These are phyloP conservation scores for Anaspis maculata DNA, from an alignment of 2,888 invertebrate genomes.

Conservation along the genomic window DNA sequence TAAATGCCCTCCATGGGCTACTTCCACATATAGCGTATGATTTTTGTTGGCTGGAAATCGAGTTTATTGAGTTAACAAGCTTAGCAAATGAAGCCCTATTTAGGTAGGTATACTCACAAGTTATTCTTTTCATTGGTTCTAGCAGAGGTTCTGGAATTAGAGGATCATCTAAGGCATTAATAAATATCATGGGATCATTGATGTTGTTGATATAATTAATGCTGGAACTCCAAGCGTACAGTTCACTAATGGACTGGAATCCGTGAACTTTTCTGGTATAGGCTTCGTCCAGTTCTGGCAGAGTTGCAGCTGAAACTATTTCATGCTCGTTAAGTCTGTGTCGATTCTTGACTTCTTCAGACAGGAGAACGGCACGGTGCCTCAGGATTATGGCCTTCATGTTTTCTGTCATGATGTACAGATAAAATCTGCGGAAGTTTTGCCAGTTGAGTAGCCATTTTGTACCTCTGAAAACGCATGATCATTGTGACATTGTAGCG, in stretches of 20 bases:
- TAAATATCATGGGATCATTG: slow-evolving; percentile 78
- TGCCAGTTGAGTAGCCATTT: slow-evolving; percentile 79
- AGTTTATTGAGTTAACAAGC: not conserved
- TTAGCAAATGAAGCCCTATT: not conserved
- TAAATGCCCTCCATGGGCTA: slow-evolving; percentile 89
- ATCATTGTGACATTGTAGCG: not conserved
- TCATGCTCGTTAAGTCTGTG: slow-evolving; percentile 68
- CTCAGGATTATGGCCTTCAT: slow-evolving; percentile 80
- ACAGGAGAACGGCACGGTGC: slow-evolving; percentile 69
- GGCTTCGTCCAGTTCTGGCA: slow-evolving; percentile 82
- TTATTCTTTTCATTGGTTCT: slow-evolving; percentile 62
- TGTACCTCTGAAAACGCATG: slow-evolving; percentile 69
- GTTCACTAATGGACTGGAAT: slow-evolving; percentile 66
- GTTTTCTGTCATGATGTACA: slow-evolving; percentile 90
- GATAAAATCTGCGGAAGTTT: slow-evolving; percentile 80
- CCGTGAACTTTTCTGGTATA: slow-evolving; percentile 76
- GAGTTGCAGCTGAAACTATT: slow-evolving; percentile 78
- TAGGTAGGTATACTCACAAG: too few relatives aligned
- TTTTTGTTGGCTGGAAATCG: slow-evolving; percentile 51
- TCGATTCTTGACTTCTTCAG: slow-evolving; percentile 61
- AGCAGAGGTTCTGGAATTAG: slow-evolving; percentile 74
- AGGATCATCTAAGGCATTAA: slow-evolving; percentile 89
- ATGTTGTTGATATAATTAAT: slow-evolving; percentile 71
- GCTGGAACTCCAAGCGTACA: slow-evolving; percentile 81
- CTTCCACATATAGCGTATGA: slow-evolving; percentile 66